Conservation (phyloP, 2,797 vertebrate species). For the Scyliorhinus canicula region DNA sequence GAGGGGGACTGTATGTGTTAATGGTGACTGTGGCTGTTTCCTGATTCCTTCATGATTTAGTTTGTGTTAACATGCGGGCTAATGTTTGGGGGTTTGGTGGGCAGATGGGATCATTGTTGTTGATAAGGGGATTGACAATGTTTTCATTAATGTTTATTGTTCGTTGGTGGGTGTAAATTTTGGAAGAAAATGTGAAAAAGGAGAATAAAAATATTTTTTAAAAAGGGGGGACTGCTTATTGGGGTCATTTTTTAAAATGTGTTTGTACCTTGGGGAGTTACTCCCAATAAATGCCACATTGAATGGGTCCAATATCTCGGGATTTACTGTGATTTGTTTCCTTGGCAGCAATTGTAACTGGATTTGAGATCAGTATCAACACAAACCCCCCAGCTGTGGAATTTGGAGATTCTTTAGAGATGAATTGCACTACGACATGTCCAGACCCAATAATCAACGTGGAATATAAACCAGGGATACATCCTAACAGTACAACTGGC, state of each 20-base stretch:
- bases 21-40: no score
- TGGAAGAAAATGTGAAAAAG: no score
- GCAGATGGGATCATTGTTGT: no score
- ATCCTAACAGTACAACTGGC: background rate
- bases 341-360: background rate
- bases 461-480: background rate
- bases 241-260: background rate
- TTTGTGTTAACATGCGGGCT: no score
- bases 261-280: background rate
- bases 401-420: background rate
- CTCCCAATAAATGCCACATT: background rate
- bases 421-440: conserved; percentile 19
- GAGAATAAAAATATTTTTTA: no score
- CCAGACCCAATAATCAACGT: rapidly evolving
- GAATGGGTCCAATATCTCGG: background rate
- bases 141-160: no score
- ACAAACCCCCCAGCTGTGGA: background rate
- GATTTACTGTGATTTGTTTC: background rate
- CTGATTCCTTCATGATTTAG: no score
- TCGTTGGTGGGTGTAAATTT: no score
- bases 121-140: no score
- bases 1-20: no score
- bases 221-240: background rate
- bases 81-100: no score
- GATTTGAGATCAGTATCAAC: background rate